Evolutionary conservation across 2,888 invertebrate species (phyloP).

Genomic region (Rhimphoctona megacephalus): DNA sequence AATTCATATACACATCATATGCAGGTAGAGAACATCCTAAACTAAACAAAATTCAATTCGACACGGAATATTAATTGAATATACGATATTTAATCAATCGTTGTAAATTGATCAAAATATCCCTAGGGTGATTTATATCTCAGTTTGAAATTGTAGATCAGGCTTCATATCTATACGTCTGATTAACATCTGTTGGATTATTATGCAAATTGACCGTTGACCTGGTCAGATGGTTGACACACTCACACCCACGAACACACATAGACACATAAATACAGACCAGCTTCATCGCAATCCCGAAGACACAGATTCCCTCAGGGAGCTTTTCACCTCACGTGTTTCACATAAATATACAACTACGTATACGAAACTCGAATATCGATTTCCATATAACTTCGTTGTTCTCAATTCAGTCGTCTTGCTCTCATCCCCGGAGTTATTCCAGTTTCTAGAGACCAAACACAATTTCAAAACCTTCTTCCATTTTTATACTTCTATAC

Average conservation of each 20-base stretch:
- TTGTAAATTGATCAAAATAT: slow-evolving; percentile 15
- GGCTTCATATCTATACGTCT: slow-evolving; percentile 33
- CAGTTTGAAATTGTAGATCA: slow-evolving; percentile 29
- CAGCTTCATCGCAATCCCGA: not conserved
- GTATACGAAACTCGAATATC: slow-evolving; percentile 43
- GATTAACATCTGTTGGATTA: slow-evolving; percentile 72
- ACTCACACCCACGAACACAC: slow-evolving; percentile 1
- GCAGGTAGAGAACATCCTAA: not conserved
- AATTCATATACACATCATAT: not conserved
- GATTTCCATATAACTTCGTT: slow-evolving; percentile 57
- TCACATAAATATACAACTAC: slow-evolving; percentile 4
- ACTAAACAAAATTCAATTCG: not conserved
- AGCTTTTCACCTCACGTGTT: slow-evolving; percentile 29
- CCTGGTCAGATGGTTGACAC: slow-evolving; percentile 31
- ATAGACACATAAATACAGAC: not conserved
- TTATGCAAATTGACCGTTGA: slow-evolving; percentile 71
- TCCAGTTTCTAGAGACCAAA: slow-evolving; percentile 12
- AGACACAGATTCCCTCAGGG: slow-evolving; percentile 26
- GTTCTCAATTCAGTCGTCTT: slow-evolving; percentile 40
- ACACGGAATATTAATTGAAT: slow-evolving; percentile 25
- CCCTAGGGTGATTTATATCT: slow-evolving; percentile 20
- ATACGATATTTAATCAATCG: slow-evolving; percentile 14
- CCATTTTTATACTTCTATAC: slow-evolving; percentile 19
- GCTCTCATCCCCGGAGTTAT: not conserved
- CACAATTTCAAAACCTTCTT: slow-evolving; percentile 33